These are phyloP conservation scores for Oikopleura albicans DNA, from an alignment of 23 tunicate genomes.

Conservation along the genomic window DNA sequence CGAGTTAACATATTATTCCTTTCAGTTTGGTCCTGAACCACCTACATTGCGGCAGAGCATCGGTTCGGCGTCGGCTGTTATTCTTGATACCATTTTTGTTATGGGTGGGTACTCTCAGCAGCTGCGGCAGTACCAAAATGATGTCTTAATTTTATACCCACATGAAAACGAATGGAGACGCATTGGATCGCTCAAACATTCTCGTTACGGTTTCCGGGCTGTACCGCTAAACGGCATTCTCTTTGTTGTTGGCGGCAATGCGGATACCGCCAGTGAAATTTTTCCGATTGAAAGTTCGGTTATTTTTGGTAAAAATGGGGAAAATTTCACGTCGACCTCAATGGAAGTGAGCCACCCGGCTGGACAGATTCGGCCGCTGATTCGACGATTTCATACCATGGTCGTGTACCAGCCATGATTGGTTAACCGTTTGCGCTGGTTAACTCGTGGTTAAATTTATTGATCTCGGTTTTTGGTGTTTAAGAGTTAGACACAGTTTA, in stretches of 20 bases:
- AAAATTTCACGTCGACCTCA: neutral
- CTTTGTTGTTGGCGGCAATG: neutral
- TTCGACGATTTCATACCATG: neutral
- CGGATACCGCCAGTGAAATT: neutral
- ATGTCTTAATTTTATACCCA: neutral
- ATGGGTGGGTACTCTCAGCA: neutral
- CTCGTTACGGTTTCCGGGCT: neutral
- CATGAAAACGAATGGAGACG: neutral
- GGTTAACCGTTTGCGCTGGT: no score
- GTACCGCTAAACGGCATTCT: neutral
- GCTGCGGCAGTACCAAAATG: neutral
- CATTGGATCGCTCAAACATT: neutral
- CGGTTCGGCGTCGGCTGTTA: neutral
- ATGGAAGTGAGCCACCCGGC: neutral
- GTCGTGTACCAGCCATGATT: neutral
- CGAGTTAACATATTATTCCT: no score
- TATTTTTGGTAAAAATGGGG: neutral
- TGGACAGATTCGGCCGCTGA: neutral
- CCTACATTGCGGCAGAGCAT: neutral
- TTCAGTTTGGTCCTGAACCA: constrained; percentile 5
- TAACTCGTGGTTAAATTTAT: no score
- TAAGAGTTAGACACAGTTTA: no score
- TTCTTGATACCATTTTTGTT: neutral
- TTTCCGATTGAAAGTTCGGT: neutral
- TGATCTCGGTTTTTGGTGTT: no score